These are phyloP conservation scores for Stratiomys singularior DNA, from an alignment of 2,888 invertebrate genomes.

Conservation along the genomic window DNA sequence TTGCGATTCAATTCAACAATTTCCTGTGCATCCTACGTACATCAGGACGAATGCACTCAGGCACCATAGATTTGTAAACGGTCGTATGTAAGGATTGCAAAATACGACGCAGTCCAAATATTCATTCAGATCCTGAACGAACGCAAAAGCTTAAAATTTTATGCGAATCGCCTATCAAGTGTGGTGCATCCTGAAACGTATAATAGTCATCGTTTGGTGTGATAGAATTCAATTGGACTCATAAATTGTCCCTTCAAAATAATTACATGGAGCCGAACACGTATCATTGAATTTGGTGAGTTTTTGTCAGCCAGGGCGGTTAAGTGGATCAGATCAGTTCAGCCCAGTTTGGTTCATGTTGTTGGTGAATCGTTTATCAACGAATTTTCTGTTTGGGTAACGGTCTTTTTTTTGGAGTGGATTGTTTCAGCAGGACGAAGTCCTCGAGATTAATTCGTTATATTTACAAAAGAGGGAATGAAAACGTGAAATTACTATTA, in stretches of 20 bases:
- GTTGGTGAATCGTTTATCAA: conserved; percentile 24
- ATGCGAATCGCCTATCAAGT: not conserved
- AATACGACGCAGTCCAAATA: not conserved
- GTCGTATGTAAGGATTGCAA: not conserved
- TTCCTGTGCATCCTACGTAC: not conserved
- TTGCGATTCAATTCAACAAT: conserved; percentile 13
- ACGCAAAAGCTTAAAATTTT: not conserved
- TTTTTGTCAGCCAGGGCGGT: conserved; percentile 23
- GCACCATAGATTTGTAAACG: not conserved
- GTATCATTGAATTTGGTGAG: conserved; percentile 38
- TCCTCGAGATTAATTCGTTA: conserved; percentile 1
- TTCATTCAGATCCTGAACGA: not conserved
- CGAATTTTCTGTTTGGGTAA: not conserved
- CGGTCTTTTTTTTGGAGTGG: not conserved
- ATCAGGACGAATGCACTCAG: not conserved
- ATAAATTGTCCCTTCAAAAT: conserved; percentile 37
- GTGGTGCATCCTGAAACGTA: not conserved
- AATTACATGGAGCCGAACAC: conserved; percentile 35
- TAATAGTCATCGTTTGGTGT: not conserved
- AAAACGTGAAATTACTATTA: too few species aligned
- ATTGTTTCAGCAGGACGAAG: not conserved
- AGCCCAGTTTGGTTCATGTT: not conserved
- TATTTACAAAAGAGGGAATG: too few species aligned
- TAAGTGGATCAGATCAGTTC: conserved; percentile 27
- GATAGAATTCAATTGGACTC: conserved; percentile 33